These are phyloP conservation scores for Herpailurus yagouaroundi DNA, from an alignment of 2,113 vertebrate genomes.

Conservation along the genomic window DNA sequence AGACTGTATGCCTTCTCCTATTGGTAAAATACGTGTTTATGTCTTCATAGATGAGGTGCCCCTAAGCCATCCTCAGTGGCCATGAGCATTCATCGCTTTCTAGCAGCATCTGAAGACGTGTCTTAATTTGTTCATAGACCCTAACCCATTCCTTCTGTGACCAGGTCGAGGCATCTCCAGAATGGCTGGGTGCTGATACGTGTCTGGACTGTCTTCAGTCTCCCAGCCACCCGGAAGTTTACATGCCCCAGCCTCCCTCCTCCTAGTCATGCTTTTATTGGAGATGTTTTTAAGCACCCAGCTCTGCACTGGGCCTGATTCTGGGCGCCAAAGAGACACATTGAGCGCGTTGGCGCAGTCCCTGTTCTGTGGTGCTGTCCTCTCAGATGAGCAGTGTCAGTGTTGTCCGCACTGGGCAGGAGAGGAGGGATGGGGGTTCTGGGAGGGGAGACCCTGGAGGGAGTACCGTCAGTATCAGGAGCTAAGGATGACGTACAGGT, in stretches of 20 bases:
- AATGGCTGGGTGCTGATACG: neutral
- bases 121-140: neutral
- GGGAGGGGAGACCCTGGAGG: neutral
- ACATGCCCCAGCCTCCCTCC: neutral
- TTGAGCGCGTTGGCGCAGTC: neutral
- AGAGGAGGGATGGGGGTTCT: neutral
- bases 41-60: neutral
- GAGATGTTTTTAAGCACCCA: constrained; percentile 18
- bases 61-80: neutral
- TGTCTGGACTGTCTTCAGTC: neutral
- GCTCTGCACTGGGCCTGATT: neutral
- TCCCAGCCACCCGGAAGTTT: neutral
- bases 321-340: neutral
- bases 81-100: neutral
- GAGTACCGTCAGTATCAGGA: neutral
- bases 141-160: neutral
- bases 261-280: neutral
- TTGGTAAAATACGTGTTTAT: neutral
- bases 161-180: neutral
- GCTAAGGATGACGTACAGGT: neutral
- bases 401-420: neutral
- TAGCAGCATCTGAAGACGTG: neutral
- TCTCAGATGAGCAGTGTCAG: neutral
- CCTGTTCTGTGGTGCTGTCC: neutral
- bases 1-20: neutral